Percentiles rank a stretch among this genome's conserved stretches.
Evolutionary conservation across 2,797 vertebrate genomes (phyloP).

Genomic region (Craterocephalus amniculus): DNA sequence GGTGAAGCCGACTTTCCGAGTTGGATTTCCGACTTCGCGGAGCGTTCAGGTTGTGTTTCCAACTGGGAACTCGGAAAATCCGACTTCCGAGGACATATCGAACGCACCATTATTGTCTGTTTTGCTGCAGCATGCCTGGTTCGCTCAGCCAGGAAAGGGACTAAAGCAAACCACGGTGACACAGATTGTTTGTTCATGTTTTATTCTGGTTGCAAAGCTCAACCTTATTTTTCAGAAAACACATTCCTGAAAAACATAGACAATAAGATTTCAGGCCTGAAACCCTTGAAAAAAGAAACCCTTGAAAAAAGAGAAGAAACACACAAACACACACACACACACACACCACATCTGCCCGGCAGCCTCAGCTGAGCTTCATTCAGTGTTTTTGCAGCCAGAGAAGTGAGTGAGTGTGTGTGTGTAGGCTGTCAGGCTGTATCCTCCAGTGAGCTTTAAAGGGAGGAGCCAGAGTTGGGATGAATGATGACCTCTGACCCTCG

Average conservation of each 20-base stretch:
- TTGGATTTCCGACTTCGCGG: too few species aligned
- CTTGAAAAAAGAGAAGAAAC: background rate
- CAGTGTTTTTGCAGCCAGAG: conserved; percentile 22
- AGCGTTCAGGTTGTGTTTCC: too few species aligned
- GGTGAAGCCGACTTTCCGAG: too few species aligned
- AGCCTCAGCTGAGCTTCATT: conserved; percentile 26
- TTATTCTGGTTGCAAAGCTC: background rate
- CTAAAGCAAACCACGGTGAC: background rate
- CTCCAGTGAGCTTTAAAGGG: conserved; percentile 60
- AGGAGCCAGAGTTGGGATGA: conserved; percentile 46
- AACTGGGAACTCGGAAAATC: too few species aligned
- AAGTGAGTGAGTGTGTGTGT: conserved; percentile 2
- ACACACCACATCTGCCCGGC: conserved; percentile 14
- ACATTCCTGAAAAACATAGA: background rate
- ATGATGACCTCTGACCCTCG: conserved; percentile 52
- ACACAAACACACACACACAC: conserved; percentile 16
- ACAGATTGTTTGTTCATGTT: background rate
- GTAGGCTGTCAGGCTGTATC: conserved; percentile 35
- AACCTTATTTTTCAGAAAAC: background rate
- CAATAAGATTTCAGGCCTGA: background rate
- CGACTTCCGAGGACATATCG: too few species aligned
- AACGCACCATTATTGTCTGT: too few species aligned
- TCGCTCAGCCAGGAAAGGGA: background rate
- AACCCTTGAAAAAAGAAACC: too few species aligned
- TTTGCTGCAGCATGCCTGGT: background rate